Conservation (phyloP, 2,888 invertebrate genomes). For the Belgica antarctica region DNA sequence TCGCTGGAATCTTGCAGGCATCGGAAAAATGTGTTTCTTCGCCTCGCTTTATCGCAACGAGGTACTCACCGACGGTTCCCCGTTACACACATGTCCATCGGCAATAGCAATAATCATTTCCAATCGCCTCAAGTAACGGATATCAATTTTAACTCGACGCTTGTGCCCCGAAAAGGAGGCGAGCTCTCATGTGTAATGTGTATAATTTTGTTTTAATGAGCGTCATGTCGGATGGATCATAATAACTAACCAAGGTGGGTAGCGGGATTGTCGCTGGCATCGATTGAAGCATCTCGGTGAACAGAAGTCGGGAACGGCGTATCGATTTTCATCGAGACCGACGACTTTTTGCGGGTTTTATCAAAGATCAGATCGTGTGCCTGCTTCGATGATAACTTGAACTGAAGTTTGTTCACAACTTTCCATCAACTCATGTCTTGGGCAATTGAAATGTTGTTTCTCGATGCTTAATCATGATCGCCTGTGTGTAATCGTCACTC, state of each 20-base stretch:
- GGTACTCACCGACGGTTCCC: constrained; percentile 1
- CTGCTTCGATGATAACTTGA: too few species aligned
- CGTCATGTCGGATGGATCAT: constrained; percentile 10
- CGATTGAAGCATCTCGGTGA: not conserved
- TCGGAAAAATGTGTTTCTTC: not conserved
- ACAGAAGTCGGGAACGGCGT: too few species aligned
- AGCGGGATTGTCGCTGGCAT: not conserved
- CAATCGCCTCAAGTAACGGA: constrained; percentile 41
- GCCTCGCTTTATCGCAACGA: not conserved
- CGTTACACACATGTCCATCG: constrained; percentile 41
- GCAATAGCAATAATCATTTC: constrained; percentile 29
- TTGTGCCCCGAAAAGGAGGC: constrained; percentile 35
- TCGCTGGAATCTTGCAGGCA: too few species aligned
- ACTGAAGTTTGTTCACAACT: too few species aligned
- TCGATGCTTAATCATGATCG: not conserved
- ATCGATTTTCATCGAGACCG: too few species aligned
- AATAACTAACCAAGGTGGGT: not conserved
- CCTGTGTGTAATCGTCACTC: not conserved
- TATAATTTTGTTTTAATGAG: constrained; percentile 39
- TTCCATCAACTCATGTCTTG: too few species aligned
- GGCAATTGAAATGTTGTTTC: too few species aligned
- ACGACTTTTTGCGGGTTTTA: too few species aligned
- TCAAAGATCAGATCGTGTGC: too few species aligned
- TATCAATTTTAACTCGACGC: constrained; percentile 37
- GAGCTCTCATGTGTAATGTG: constrained; percentile 14